Evolutionary conservation across 92 coral and sea anemone genomes (phyloP).

Genomic region (Siderastrea siderea): DNA sequence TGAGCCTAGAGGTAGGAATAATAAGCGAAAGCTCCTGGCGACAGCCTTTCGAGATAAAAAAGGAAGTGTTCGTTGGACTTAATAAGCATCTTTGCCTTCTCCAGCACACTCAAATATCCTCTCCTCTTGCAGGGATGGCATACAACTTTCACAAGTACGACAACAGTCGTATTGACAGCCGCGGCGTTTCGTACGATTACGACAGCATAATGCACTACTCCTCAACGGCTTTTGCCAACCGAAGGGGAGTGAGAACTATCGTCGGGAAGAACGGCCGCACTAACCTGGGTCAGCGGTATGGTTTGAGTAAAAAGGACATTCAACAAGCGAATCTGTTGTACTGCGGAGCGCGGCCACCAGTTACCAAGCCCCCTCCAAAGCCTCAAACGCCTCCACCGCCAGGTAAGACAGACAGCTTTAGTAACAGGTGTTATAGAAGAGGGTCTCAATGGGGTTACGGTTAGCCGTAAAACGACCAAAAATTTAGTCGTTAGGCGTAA

Average conservation of each 20-base stretch:
- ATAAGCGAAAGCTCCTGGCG: too few relatives aligned
- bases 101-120: too few relatives aligned
- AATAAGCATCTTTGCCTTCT: neutral
- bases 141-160: slow-evolving; percentile 86
- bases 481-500: too few relatives aligned
- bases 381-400: slow-evolving; percentile 76
- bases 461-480: too few relatives aligned
- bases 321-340: slow-evolving; percentile 84
- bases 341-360: slow-evolving; percentile 71
- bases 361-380: slow-evolving; percentile 57
- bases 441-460: too few relatives aligned
- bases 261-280: slow-evolving; percentile 68
- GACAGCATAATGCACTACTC: slow-evolving; percentile 85
- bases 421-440: too few relatives aligned
- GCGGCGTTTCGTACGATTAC: slow-evolving; percentile 81
- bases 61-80: neutral
- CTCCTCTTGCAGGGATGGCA: slow-evolving; percentile 65
- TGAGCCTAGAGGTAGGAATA: too few relatives aligned
- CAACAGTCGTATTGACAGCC: slow-evolving; percentile 76
- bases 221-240: slow-evolving; percentile 81
- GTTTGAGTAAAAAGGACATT: slow-evolving; percentile 83
- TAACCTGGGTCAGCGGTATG: slow-evolving; percentile 94
- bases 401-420: slow-evolving; percentile 31
- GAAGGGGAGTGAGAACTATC: slow-evolving; percentile 78
- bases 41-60: too few relatives aligned